Evolutionary conservation across 2,113 vertebrate genomes (phyloP), one percentile per base, ranked within the genome.

Genomic region (Pterocles gutturalis): DNA sequence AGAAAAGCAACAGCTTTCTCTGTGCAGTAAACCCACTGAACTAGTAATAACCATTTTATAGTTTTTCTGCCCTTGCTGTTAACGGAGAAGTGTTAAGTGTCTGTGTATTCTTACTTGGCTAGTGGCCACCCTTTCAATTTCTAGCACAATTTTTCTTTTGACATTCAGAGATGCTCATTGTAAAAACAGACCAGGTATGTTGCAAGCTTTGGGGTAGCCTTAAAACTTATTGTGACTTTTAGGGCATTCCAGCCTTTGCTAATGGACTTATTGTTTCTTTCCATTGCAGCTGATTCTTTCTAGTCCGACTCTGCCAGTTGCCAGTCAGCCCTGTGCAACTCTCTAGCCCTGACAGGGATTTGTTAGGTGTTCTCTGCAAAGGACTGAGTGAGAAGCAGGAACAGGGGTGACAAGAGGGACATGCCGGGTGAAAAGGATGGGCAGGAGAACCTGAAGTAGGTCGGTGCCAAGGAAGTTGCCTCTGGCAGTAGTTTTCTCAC

Each of bases 401-500:
- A 43, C 0, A 1, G 54, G n/a, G 33, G 7, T 48, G 45, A 45
- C 10, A 45, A 54, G 34, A 69, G 28, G 36, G 33, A 46, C 43
- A 13, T 13, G 19, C 38, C 69, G 25, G 48, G 48, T 41, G 61
- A 83, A 41, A 73, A 15, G 67, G 58, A 51, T 29, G 55, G n/a
- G 11, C 29, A 45, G 21, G n/a, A 91, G 29, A 76, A 70, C 22
- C 15, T 36, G 57, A 77, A 57, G 69, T 17, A 33, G 24, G 48
- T 62, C 7, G 11, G 49, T 31, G 3, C 43, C 84, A 46, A 34
- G 38, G 25, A 80, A 70, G n/a, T n/a, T 84, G 49, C 20, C 22
- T 57, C 33, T 71, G n/a, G 65, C 1, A 3, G 19, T 53, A 49
- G 38, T 22, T 57, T 36, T 49, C 66, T 58, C 0, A 0, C 0